phyloP scores from a whole-genome alignment of 1,140 invertebrate genomes.

The Drosophila virilis region DNA sequence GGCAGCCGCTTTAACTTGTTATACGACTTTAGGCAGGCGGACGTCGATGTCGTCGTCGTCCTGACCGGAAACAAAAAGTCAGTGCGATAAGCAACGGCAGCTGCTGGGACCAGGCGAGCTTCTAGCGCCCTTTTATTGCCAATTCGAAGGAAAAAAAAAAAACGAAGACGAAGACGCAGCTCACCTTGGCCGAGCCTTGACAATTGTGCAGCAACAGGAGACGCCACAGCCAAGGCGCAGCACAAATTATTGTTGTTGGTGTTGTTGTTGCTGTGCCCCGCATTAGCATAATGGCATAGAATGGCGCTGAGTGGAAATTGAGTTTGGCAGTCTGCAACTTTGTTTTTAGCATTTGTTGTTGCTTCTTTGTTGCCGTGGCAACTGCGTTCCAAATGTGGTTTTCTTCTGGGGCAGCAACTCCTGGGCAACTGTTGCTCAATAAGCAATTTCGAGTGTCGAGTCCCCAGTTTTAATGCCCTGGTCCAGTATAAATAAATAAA shows the following conservation, averaged over 20 bases:
- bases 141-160: constrained; percentile 25
- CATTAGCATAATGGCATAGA: constrained; percentile 68
- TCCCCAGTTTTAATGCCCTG: constrained; percentile 1
- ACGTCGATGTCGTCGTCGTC: constrained; percentile 22
- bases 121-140: constrained; percentile 61
- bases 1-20: constrained; percentile 34
- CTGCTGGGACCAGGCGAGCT: constrained; percentile 45
- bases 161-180: constrained; percentile 12
- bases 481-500: constrained; percentile 57
- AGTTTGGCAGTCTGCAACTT: constrained; percentile 54
- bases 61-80: constrained; percentile 76
- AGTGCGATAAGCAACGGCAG: constrained; percentile 68
- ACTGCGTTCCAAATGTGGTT: constrained; percentile 41
- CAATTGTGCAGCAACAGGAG: constrained; percentile 58
- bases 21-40: constrained; percentile 31
- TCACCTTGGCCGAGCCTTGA: constrained; percentile 46
- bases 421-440: constrained; percentile 65
- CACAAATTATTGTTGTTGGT: constrained; percentile 8
- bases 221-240: constrained; percentile 14
- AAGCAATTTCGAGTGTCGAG: neutral
- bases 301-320: constrained; percentile 48
- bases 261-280: neutral
- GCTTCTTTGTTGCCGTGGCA: neutral
- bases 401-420: constrained; percentile 20
- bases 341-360: constrained; percentile 19